These are phyloP conservation scores for Bibio marci DNA, from an alignment of 2,888 invertebrate species.

Conservation along the genomic window DNA sequence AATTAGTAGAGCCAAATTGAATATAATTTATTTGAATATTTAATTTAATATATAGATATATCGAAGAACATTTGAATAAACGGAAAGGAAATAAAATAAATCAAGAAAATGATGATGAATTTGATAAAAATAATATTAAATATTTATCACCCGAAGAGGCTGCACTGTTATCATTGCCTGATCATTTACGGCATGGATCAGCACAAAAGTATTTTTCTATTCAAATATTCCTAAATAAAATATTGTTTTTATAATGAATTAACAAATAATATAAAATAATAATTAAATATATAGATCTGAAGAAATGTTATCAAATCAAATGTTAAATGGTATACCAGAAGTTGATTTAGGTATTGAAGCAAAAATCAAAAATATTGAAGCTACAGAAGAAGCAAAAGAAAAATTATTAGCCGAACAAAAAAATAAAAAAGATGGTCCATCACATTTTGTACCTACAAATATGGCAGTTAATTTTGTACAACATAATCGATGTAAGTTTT, in stretches of 20 bases:
- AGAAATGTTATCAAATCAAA: slow-evolving; percentile 99
- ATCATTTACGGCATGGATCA: slow-evolving; percentile 71
- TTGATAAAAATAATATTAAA: slow-evolving; percentile 31
- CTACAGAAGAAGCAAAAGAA: slow-evolving; percentile 96
- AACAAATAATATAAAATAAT: background rate
- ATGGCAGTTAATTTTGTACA: slow-evolving; percentile 98
- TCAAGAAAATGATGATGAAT: slow-evolving; percentile 23
- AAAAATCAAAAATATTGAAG: slow-evolving; percentile 96
- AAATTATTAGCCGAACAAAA: slow-evolving; percentile 75
- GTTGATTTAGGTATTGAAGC: slow-evolving; percentile 98
- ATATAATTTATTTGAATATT: no score
- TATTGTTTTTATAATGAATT: no score
- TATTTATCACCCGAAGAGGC: slow-evolving; percentile 82
- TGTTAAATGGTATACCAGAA: slow-evolving; percentile 98
- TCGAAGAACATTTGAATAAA: slow-evolving; percentile 75
- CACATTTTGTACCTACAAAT: slow-evolving; percentile 92
- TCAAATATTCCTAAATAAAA: no score
- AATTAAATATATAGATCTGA: slow-evolving; percentile 44
- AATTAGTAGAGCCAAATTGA: no score
- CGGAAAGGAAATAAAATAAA: slow-evolving; percentile 48
- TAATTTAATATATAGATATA: slow-evolving; percentile 32
- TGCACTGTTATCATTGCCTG: slow-evolving; percentile 74
- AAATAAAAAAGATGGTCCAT: slow-evolving; percentile 82
- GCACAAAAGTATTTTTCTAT: slow-evolving; percentile 47
- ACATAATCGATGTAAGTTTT: slow-evolving; percentile 73